These are phyloP conservation scores for Pelvicachromis taeniatus DNA, from an alignment of 2,113 vertebrate species.

Conservation along the genomic window DNA sequence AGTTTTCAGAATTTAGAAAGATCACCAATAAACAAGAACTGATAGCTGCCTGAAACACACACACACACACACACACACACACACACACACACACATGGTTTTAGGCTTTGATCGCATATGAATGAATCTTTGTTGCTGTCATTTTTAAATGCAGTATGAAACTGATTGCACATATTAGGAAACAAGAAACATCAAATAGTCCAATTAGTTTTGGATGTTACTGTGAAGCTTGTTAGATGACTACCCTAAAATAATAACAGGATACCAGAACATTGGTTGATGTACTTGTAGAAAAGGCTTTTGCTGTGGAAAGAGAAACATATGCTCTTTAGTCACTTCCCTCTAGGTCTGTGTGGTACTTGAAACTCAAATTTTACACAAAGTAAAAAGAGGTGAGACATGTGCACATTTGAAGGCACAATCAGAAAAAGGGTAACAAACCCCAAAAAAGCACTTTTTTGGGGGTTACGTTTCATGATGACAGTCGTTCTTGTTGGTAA, in stretches of 20 bases:
- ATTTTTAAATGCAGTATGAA: background rate
- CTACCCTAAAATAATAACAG: background rate
- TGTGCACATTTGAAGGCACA: background rate
- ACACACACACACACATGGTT: background rate
- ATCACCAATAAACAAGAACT: constrained; percentile 14
- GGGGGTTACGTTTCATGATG: background rate
- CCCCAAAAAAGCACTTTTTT: background rate
- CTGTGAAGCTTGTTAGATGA: background rate
- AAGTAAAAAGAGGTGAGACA: background rate
- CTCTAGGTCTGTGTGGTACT: background rate
- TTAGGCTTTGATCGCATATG: background rate
- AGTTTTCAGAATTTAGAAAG: constrained; percentile 17
- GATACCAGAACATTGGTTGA: background rate
- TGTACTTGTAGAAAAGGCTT: background rate
- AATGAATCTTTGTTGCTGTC: background rate
- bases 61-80: background rate
- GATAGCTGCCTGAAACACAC: background rate
- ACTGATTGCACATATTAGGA: background rate
- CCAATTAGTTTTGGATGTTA: background rate
- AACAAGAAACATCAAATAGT: background rate
- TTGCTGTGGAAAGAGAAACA: background rate
- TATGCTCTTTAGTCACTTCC: background rate
- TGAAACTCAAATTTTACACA: background rate
- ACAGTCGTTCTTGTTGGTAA: background rate
- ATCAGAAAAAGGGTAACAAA: background rate